Evolutionary conservation across 2,113 vertebrate species (phyloP).

Genomic region (Dipodomys merriami): DNA sequence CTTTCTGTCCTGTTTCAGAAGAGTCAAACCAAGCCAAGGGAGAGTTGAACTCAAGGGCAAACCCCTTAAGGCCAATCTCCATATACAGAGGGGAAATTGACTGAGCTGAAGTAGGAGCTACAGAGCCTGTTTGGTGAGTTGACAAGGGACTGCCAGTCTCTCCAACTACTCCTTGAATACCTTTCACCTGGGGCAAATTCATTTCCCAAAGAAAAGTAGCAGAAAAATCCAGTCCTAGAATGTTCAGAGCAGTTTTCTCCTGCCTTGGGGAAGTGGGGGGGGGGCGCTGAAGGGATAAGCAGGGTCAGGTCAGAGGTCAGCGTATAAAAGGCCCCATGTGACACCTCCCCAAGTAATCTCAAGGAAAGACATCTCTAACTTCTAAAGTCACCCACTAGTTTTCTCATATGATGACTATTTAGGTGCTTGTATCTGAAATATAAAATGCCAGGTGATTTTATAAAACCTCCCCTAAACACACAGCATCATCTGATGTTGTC

Average conservation of each 20-base stretch:
- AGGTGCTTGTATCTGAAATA: slow-evolving; percentile 11
- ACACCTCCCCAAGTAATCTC: neutral
- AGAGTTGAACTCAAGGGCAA: slow-evolving; percentile 71
- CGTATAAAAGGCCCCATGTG: neutral
- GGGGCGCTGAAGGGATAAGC: neutral
- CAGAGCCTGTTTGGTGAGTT: slow-evolving; percentile 58
- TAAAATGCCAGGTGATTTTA: neutral
- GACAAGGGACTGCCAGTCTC: slow-evolving; percentile 58
- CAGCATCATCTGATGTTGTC: neutral
- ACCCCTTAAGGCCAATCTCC: slow-evolving; percentile 63
- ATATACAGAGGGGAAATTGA: neutral
- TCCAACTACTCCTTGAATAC: slow-evolving; percentile 28
- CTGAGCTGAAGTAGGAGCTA: neutral
- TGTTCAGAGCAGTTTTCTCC: neutral
- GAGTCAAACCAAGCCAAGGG: neutral
- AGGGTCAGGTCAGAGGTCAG: neutral
- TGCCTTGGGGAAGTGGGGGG: neutral
- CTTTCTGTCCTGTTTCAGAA: slow-evolving; percentile 27
- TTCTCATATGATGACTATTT: neutral
- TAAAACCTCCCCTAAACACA: neutral
- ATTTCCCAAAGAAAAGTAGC: slow-evolving; percentile 43
- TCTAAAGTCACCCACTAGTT: neutral
- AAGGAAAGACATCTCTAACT: neutral
- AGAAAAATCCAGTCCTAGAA: neutral
- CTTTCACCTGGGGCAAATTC: slow-evolving; percentile 67